Evolutionary conservation across 2,797 vertebrate genomes (phyloP).

Genomic region (Hozukius guyotensis): DNA sequence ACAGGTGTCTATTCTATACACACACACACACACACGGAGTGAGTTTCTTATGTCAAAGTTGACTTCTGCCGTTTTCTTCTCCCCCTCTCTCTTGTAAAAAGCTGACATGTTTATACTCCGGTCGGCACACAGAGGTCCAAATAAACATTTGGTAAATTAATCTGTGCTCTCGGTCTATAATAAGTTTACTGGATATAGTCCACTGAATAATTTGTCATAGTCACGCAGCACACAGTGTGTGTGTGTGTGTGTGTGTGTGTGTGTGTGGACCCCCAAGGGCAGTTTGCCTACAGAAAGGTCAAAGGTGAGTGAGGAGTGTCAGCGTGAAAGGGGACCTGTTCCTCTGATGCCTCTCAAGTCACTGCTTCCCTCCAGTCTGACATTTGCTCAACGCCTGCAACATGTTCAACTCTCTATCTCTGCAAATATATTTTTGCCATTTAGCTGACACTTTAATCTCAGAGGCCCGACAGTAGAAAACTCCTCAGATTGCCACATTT

Average conservation of each 20-base stretch:
- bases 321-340: conserved; percentile 78
- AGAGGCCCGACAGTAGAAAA: background rate
- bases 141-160: conserved; percentile 75
- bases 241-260: background rate
- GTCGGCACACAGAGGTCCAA: conserved; percentile 27
- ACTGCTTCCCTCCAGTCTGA: conserved; percentile 60
- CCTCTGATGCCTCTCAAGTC: conserved; percentile 64
- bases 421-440: background rate
- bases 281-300: conserved; percentile 80
- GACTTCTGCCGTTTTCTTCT: conserved; percentile 9
- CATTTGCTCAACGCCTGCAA: conserved; percentile 45
- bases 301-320: conserved; percentile 78
- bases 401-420: conserved; percentile 5
- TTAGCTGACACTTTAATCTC: background rate
- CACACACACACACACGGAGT: conserved; percentile 7
- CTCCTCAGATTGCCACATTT: background rate
- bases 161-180: conserved; percentile 72
- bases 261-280: conserved; percentile 60
- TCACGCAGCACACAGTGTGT: conserved; percentile 35
- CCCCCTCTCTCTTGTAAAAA: conserved; percentile 2
- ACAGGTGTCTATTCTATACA: conserved; percentile 74
- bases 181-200: conserved; percentile 72
- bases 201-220: conserved; percentile 61
- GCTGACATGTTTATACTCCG: conserved; percentile 31
- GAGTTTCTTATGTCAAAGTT: conserved; percentile 57